phyloP scores from a whole-genome alignment of 2,888 invertebrate genomes.

The Myopa tessellatipennis region DNA sequence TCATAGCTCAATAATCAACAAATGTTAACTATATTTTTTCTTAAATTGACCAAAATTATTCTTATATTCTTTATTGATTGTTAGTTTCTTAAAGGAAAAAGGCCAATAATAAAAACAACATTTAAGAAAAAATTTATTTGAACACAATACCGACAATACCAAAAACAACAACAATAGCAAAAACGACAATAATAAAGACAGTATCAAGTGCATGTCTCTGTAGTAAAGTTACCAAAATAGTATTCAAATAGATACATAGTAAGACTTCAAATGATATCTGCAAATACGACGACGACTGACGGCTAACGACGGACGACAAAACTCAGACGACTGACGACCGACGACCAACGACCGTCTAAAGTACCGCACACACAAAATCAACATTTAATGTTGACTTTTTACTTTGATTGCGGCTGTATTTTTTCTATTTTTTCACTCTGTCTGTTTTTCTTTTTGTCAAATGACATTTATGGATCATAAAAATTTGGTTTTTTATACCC shows the following conservation, averaged over 20 bases:
- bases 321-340: neutral
- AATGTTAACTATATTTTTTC: slow-evolving; percentile 15
- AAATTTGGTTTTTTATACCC: slow-evolving; percentile 60
- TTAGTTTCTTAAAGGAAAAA: neutral
- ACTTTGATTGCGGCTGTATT: slow-evolving; percentile 4
- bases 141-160: neutral
- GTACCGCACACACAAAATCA: neutral
- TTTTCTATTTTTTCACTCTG: neutral
- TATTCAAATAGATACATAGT: slow-evolving; percentile 24
- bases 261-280: neutral
- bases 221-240: slow-evolving; percentile 23
- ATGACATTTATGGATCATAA: slow-evolving; percentile 69
- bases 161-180: neutral
- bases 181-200: neutral
- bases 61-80: slow-evolving; percentile 14
- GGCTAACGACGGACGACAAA: neutral
- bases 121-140: too few relatives aligned
- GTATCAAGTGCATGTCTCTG: slow-evolving; percentile 21
- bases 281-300: neutral
- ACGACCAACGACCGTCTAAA: neutral
- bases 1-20: too few relatives aligned
- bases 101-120: neutral
- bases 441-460: slow-evolving; percentile 30
- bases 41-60: slow-evolving; percentile 17
- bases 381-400: neutral